Evolutionary conservation across 64 coral and sea anemone genomes (phyloP), one percentile per base, ranked within the genome.

Genomic region (Cladopsammia gracilis): DNA sequence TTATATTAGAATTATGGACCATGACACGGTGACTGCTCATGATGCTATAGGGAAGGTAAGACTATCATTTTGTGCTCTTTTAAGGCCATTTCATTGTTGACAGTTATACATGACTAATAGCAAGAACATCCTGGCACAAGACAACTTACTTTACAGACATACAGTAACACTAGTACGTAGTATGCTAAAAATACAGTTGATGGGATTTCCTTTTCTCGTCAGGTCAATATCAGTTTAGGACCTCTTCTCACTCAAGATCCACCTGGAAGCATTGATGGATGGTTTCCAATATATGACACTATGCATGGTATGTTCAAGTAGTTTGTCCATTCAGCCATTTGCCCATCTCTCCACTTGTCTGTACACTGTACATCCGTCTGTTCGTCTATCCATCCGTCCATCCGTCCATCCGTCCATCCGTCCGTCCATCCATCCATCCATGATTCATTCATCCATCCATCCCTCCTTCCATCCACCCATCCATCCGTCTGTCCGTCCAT

Each of bases 221-320:
- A 96, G 95, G 88, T 99, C n/a, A 99, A 93, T 3, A 94, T 99
- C n/a, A 99, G 88, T 47, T 53, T 96, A n/a, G 93, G 91, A 66
- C 87, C 94, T 14, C 77, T 99, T 22, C 77, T 99, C 26, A 96
- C 87, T 48, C 87, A 99, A 62, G 97, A 96, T 86, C 88, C 97
- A 12, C 97, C 97, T 46, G 92, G 83, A 0, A 91, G 73, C 11
- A 96, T 99, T 70, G 56, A 85, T 79, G 98, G 98, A 34, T 99
- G 98, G 94, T 99, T 99, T 90, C 98, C 98, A 67, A 96, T 99
- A 23, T 99, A 99, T 91, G 98, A 99, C 52, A 99, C 94, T 58
- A 99, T 99, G 98, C 98, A 99, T 92, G 98, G 98, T 94, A 83
- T 91, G 91, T 62, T 64, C 1, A 5, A 18, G 10, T 19, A 2